Evolutionary conservation across 2,888 invertebrate genomes (phyloP).

Genomic region (Cantharis nigra): DNA sequence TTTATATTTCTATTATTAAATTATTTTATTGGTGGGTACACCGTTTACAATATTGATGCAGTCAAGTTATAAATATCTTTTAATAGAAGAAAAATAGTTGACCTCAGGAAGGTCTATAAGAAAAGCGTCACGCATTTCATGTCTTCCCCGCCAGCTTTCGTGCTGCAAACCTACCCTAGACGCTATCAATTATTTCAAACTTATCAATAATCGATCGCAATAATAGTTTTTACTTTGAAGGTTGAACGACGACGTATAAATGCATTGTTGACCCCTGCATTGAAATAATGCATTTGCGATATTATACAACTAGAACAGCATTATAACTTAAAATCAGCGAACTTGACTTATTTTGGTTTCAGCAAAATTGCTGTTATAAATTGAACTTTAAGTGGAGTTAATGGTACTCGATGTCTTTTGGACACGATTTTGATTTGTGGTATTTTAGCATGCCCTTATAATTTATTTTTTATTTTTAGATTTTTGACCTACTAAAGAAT

Average conservation of each 20-base stretch:
- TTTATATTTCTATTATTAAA: not conserved
- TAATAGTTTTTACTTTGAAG: not conserved
- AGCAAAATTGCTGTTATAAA: not conserved
- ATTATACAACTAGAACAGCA: not conserved
- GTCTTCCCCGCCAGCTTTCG: conserved; percentile 16
- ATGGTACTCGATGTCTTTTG: not conserved
- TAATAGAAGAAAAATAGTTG: not conserved
- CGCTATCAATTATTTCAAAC: not conserved
- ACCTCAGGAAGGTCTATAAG: not conserved
- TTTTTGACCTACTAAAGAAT: not conserved
- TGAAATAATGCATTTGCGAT: not conserved
- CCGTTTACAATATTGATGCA: not conserved
- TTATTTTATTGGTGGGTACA: not conserved
- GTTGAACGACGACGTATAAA: not conserved
- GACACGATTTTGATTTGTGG: not conserved
- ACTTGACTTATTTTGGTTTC: not conserved
- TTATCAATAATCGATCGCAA: not conserved
- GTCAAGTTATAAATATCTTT: not conserved
- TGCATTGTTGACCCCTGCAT: not conserved
- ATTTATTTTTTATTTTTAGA: not conserved
- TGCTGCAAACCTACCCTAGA: not conserved
- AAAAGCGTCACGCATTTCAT: conserved; percentile 11
- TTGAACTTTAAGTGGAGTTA: not conserved
- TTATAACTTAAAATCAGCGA: not conserved
- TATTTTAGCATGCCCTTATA: not conserved